Evolutionary conservation across 2,797 vertebrate species (phyloP).

Genomic region (Neosilurus hyrtlii): DNA sequence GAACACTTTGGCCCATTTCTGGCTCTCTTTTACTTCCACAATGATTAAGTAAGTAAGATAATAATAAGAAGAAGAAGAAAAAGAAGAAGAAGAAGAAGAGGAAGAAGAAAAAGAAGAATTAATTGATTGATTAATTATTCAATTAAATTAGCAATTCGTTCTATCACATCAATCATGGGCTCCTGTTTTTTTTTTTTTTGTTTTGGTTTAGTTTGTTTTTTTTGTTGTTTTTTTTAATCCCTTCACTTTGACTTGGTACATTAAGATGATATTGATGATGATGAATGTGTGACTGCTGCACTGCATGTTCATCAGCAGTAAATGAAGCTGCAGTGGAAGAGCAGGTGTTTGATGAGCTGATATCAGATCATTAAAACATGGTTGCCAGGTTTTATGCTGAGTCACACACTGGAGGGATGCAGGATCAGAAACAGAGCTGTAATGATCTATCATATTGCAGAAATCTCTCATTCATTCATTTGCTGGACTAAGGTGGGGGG

Average conservation of each 20-base stretch:
- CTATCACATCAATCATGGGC: not conserved
- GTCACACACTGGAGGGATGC: not conserved
- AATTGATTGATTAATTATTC: no score
- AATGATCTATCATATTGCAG: no score
- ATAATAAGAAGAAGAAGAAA: no score
- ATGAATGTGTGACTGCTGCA: constrained; percentile 14
- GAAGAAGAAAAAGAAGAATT: no score
- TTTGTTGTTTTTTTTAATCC: not conserved
- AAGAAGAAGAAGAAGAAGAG: no score
- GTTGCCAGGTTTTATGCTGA: not conserved
- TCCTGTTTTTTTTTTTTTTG: not conserved
- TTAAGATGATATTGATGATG: constrained; percentile 9
- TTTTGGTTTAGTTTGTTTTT: not conserved
- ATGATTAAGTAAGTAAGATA: not conserved
- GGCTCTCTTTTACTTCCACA: not conserved
- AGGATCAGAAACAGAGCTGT: not conserved
- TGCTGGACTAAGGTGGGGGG: no score
- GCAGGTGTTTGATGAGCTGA: constrained; percentile 21
- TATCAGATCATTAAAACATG: not conserved
- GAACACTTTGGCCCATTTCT: constrained; percentile 5
- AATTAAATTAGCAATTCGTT: no score
- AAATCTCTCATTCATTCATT: no score
- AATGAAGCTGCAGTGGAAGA: constrained; percentile 1
- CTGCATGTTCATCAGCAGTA: constrained; percentile 7
- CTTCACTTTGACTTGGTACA: no score